Percentiles rank a stretch among this genome's conserved stretches.
phyloP scores from a whole-genome alignment of 2,113 vertebrate genomes.

The Lichenostomus cassidix region DNA sequence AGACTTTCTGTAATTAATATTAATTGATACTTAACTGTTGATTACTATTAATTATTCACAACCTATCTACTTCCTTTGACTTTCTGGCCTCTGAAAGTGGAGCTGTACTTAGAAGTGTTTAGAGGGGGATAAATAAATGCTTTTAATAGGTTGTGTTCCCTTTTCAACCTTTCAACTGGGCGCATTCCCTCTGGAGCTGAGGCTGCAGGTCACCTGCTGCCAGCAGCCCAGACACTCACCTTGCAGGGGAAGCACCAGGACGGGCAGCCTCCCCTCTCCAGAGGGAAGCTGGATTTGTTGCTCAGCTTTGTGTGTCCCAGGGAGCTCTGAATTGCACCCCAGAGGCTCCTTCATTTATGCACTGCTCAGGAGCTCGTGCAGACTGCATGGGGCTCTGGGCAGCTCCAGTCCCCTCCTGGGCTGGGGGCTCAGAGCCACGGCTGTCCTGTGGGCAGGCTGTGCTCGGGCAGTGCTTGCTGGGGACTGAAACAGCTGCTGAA shows the following conservation, averaged over 20 bases:
- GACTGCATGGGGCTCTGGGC: not conserved
- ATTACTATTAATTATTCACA: not conserved
- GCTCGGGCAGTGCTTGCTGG: not conserved
- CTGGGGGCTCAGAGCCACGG: rapidly evolving
- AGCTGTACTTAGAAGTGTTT: not conserved
- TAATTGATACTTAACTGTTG: not conserved
- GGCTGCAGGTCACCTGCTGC: rapidly evolving
- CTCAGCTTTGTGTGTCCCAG: rapidly evolving
- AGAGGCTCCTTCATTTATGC: rapidly evolving
- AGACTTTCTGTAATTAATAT: not conserved
- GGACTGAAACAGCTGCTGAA: not conserved
- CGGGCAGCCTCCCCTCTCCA: not conserved
- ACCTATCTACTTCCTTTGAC: not conserved
- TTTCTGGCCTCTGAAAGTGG: not conserved
- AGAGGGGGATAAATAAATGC: not conserved
- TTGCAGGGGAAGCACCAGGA: rapidly evolving
- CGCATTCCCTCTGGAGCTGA: rapidly evolving
- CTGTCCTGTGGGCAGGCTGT: not conserved
- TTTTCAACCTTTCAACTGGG: not conserved
- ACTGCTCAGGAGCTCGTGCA: rapidly evolving
- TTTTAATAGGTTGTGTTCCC: not conserved
- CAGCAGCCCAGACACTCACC: rapidly evolving
- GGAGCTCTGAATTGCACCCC: not conserved
- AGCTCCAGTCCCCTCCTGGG: not conserved
- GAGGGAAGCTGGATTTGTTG: not conserved